Percentiles rank a stretch among this genome's conserved stretches.
Conservation (phyloP, 2,113 vertebrate species). For the Gadus chalcogrammus region DNA sequence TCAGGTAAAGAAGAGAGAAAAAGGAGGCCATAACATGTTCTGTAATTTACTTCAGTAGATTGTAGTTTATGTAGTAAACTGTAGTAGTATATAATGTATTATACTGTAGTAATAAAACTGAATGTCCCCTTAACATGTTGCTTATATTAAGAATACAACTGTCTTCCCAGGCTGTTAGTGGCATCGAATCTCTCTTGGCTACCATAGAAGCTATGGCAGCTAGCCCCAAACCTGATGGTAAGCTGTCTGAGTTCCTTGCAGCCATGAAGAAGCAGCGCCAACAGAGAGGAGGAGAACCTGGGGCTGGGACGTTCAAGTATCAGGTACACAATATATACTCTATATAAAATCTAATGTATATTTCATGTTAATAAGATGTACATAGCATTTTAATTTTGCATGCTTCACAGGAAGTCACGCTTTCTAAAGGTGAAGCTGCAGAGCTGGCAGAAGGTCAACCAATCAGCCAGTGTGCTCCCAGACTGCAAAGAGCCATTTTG, state of each 20-base stretch:
- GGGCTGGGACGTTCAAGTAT: not conserved
- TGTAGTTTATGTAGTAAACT: too few relatives aligned
- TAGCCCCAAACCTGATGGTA: slow-evolving; percentile 10
- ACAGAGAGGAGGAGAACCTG: slow-evolving; percentile 9
- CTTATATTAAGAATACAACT: slow-evolving; percentile 3
- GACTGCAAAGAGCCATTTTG: slow-evolving; percentile 5
- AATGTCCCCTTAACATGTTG: slow-evolving; percentile 2
- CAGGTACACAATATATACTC: slow-evolving; percentile 8
- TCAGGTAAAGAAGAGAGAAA: too few relatives aligned
- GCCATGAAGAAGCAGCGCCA: slow-evolving; percentile 1
- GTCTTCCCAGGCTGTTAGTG: slow-evolving; percentile 10
- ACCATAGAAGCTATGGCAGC: slow-evolving; percentile 4
- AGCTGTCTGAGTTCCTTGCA: slow-evolving; percentile 4
- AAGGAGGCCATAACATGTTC: too few relatives aligned
- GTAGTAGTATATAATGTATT: too few relatives aligned
- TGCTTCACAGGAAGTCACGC: slow-evolving; percentile 1
- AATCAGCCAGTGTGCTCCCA: not conserved
- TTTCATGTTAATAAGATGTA: slow-evolving; percentile 7
- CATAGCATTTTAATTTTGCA: not conserved
- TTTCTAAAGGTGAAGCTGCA: not conserved
- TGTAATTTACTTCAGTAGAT: too few relatives aligned
- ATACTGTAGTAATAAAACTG: too few relatives aligned
- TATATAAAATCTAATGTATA: slow-evolving; percentile 8
- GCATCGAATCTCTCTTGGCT: not conserved
- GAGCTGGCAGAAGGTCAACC: slow-evolving; percentile 4